A percentile compares a stretch with the other conserved stretches of the same genome.
These are phyloP conservation scores for Reticulitermes speratus DNA, from an alignment of 1,140 invertebrate species.

Conservation along the genomic window DNA sequence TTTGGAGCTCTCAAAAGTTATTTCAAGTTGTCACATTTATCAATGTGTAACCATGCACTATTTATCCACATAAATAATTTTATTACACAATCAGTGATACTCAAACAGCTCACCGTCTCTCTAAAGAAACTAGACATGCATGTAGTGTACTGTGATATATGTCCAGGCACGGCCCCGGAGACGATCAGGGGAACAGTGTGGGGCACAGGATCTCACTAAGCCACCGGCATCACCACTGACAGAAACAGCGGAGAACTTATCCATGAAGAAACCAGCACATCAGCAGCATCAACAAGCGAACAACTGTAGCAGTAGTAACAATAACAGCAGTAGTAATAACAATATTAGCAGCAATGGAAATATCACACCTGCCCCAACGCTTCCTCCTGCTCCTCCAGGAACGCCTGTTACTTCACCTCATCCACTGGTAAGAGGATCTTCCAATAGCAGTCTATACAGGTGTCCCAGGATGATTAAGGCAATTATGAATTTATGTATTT, in stretches of 20 bases:
- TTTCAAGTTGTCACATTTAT: no score
- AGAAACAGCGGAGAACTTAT: slow-evolving; percentile 44
- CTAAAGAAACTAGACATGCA: no score
- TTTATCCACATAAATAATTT: no score
- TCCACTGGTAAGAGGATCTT: slow-evolving; percentile 22
- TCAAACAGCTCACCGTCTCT: no score
- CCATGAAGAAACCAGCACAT: slow-evolving; percentile 40
- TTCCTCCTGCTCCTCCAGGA: slow-evolving; percentile 15
- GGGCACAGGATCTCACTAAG: slow-evolving; percentile 61
- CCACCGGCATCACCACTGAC: slow-evolving; percentile 44
- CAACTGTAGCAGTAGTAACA: background rate
- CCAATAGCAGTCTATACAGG: background rate
- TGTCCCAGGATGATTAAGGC: no score
- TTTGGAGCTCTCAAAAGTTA: no score
- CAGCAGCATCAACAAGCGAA: background rate
- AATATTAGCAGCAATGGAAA: slow-evolving; percentile 15
- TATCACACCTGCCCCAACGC: slow-evolving; percentile 15
- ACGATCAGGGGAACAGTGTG: slow-evolving; percentile 70
- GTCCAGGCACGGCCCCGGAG: slow-evolving; percentile 72
- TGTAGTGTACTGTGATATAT: background rate
- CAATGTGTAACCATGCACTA: no score
- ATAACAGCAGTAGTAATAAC: no score
- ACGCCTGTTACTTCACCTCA: slow-evolving; percentile 33
- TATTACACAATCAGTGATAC: no score
- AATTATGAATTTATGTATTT: no score